Base-by-base conservation (phyloP, 2,797 vertebrate genomes). In the Corythornis leucogaster region DNA sequence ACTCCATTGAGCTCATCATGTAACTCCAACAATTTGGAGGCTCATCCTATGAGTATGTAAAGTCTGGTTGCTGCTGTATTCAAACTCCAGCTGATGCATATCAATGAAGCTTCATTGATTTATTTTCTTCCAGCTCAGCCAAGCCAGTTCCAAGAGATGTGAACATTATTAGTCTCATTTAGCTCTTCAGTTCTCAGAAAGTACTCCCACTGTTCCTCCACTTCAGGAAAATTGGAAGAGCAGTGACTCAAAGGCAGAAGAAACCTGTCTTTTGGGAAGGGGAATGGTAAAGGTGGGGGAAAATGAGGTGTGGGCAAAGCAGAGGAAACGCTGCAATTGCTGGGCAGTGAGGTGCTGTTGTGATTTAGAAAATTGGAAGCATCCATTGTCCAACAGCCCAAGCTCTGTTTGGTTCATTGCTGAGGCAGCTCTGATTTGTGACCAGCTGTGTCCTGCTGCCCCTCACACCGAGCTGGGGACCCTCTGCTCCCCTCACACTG, bases 351-450 rank as follows among this genome's bases (percentile, higher is more conserved):
- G 92, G 96, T 90, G 95, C 92, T 95, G 94, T 96, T 96, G 95
- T 96, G 95, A 95, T 94, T 96, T 95, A 96, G 95, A 94, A 96
- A 96, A 96, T 94, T 95, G 95, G 92, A 96, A 96, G 96, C 96
- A 96, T 94, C 95, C 93, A 88, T 96, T 95, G 81, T 90, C 79
- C 80, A 95, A 93, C 93, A 92, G 93, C 78, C 94, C 79, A 78
- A 93, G 92, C 93, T 92, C 94, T 95, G 87, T 95, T 94, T 94
- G 11, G 2, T 69, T 91, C 45, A 58, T 35, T 84, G 92, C 54
- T 92, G 92, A 94, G 73, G 90, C 88, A 78, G 88, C 59, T 94
- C 90, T 94, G 93, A 84, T 90, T 69, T 33, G 88, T 0, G 14
- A 94, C 96, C 96, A 95, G 86, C 93, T 96, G 95, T 89, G 94